These are phyloP conservation scores for Pangasianodon gigas DNA, from an alignment of 2,113 vertebrate species.

Conservation along the genomic window DNA sequence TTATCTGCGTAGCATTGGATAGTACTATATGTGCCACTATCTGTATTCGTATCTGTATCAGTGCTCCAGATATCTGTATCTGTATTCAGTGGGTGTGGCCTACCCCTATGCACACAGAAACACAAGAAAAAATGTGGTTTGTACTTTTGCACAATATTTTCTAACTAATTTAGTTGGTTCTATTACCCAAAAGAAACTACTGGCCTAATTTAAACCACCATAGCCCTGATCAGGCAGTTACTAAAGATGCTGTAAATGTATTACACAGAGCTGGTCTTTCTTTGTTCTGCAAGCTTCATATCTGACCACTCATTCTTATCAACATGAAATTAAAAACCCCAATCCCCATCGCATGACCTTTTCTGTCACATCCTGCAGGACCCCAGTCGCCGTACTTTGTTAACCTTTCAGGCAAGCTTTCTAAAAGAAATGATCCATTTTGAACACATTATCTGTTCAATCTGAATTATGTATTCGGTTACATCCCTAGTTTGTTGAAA, in stretches of 20 bases:
- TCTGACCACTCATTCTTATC: accelerated
- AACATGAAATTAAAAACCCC: not conserved
- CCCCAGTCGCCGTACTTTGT: not conserved
- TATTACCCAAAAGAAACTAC: not conserved
- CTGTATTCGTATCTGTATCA: not conserved
- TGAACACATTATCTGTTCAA: not conserved
- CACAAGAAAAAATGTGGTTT: not conserved
- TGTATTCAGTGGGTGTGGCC: not conserved
- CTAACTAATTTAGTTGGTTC: not conserved
- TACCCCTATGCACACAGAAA: not conserved
- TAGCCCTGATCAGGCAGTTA: not conserved
- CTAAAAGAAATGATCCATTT: not conserved
- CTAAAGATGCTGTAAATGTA: not conserved
- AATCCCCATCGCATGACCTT: not conserved
- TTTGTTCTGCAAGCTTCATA: not conserved
- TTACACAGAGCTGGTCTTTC: not conserved
- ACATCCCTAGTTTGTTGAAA: not conserved
- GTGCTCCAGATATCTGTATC: not conserved
- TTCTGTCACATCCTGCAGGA: not conserved
- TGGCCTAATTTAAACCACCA: not conserved
- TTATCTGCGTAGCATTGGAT: not conserved
- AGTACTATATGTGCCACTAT: not conserved
- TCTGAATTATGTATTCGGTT: not conserved
- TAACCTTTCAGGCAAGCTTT: not conserved
- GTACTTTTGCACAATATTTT: not conserved